phyloP scores from a whole-genome alignment of 2,888 invertebrate species.

The Amblyjoppa proteus region DNA sequence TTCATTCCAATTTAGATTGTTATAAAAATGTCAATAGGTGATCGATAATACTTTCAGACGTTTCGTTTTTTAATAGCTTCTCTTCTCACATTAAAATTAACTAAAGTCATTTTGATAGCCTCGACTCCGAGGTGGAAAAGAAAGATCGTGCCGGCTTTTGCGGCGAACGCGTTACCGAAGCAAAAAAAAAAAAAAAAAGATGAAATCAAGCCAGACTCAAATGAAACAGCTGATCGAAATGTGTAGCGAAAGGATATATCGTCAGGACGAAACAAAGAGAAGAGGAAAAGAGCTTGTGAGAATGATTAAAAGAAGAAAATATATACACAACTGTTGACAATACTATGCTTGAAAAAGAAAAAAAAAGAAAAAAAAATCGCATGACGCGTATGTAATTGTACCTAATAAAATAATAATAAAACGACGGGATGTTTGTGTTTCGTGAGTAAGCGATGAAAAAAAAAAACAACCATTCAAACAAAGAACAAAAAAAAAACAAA shows the following conservation, averaged over 20 bases:
- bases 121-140: background rate
- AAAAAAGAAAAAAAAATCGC: constrained; percentile 72
- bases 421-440: constrained; percentile 79
- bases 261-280: constrained; percentile 43
- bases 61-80: background rate
- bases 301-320: constrained; percentile 70
- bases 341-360: constrained; percentile 81
- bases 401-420: constrained; percentile 77
- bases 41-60: background rate
- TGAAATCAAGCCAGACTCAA: constrained; percentile 66
- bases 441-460: constrained; percentile 76
- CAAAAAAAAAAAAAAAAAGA: constrained; percentile 61
- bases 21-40: background rate
- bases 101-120: constrained; percentile 4
- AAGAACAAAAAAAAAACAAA: constrained; percentile 29
- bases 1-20: constrained; percentile 3
- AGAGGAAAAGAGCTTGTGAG: constrained; percentile 61
- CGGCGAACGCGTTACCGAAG: constrained; percentile 72
- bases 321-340: constrained; percentile 84
- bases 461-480: constrained; percentile 56
- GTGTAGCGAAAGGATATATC: constrained; percentile 36
- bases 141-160: constrained; percentile 68
- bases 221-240: constrained; percentile 69
- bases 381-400: constrained; percentile 82
- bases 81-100: background rate